phyloP scores from a whole-genome alignment of 2,888 invertebrate genomes.

The Cryptocheilus praepositus region DNA sequence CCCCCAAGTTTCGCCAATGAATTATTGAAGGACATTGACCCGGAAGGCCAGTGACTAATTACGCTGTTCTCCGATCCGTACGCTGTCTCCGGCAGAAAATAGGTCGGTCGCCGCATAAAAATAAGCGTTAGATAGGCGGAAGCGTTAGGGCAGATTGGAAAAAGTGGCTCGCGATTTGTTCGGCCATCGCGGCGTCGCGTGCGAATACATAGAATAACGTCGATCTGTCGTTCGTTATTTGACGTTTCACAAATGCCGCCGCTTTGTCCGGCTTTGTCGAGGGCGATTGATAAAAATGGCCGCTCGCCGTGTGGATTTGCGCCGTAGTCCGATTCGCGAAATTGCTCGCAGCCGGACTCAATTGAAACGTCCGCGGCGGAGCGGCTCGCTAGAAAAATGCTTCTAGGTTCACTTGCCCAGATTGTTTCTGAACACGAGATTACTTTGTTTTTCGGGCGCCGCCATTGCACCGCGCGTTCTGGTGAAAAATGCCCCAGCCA shows the following conservation, averaged over 20 bases:
- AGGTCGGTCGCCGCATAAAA: too few species aligned
- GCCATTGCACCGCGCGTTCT: too few species aligned
- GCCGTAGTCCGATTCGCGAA: neutral
- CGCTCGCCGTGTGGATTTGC: neutral
- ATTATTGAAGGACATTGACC: constrained; percentile 56
- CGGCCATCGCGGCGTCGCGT: neutral
- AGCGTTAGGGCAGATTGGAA: too few species aligned
- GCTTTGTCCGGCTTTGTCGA: constrained; percentile 58
- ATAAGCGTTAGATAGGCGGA: too few species aligned
- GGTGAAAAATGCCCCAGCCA: too few species aligned
- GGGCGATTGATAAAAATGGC: constrained; percentile 58
- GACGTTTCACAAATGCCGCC: constrained; percentile 49
- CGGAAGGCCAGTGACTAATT: constrained; percentile 31
- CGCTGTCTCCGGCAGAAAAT: neutral
- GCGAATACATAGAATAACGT: too few species aligned
- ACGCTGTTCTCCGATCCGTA: constrained; percentile 9
- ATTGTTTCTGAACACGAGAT: too few species aligned
- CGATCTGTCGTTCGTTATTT: constrained; percentile 38
- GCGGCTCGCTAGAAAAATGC: too few species aligned
- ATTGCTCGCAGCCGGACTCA: too few species aligned
- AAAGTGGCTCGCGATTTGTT: neutral
- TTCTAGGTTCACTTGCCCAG: too few species aligned
- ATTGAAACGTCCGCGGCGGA: too few species aligned
- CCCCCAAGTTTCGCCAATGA: constrained; percentile 39
- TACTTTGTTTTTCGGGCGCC: too few species aligned